Base-by-base conservation (phyloP, 2,888 invertebrate species). In the Artemia sinica region DNA sequence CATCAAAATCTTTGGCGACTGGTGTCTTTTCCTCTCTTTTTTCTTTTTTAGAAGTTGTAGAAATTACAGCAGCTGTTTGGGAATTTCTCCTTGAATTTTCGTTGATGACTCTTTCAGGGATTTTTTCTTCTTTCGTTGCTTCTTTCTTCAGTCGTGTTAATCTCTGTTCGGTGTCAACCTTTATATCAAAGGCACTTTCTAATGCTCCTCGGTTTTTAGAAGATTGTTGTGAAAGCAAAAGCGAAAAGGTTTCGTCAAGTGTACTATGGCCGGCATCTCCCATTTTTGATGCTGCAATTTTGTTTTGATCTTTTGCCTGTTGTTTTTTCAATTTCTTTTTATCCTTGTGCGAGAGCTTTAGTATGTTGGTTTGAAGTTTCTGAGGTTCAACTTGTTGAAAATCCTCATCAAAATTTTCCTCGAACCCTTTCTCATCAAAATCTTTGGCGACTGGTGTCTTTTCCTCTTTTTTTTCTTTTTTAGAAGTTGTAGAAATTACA, bases 111-210 rank as follows among this genome's bases (percentile, higher is more conserved):
- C 1, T 28, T 4, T 28, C 4, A n/a, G 1, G 4, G 4, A 28
- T 28, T 1, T 4, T 2, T 1, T 28, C 28, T 1, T 4, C 28
- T 28, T 4, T 4, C 4, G 28, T 28, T 4, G 1, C 28, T 28
- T 28, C 28, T 28, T 2, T 4, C 4, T 28, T 28, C 4, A 28
- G 4, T 4, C 1, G 28, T 28, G 4, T 4, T 1, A 4, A 2
- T 28, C 1, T 4, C 1, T 1, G 28, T 28, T 28, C 28, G 4
- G 28, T 4, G 4, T 2, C 28, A n/a, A n/a, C n/a, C n/a, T n/a
- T n/a, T n/a, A 98, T 97, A 77, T 97, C 97, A 11, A 93, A 89
- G 0, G 96, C 94, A 77, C 92, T 89, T 76, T 97, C 96, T 73
- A 90, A 75, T 51, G 88, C 86, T 63, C 86, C 85, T 79, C 87